Base-by-base conservation (phyloP, 2,888 invertebrate genomes). In the Drosophila aldrichi region DNA sequence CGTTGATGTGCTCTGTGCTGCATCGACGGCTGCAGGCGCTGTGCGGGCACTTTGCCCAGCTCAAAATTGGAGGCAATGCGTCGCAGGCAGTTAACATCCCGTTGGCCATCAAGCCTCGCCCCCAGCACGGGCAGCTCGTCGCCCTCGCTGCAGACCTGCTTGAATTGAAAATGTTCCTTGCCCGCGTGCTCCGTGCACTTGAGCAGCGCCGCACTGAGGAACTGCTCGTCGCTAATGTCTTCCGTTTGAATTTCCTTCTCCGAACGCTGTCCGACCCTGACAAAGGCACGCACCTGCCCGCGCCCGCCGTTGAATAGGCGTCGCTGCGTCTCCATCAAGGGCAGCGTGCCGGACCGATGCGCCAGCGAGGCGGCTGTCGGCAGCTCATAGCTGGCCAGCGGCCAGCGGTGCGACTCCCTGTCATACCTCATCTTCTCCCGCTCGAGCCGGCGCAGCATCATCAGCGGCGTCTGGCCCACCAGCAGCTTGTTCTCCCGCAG, bases 161-260 rank as follows among this genome's bases (percentile, higher is more conserved):
- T n/a, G 22, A 65, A 44, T 29, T 25, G 48, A 0, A 9, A 10
- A 3, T 54, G 18, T 22, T 36, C 20, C 49, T 32, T 49, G 8
- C 64, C 54, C 1, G 44, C 49, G 1, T 66, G 65, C 16, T 68
- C 69, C 7, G 61, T 29, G 40, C 84, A 79, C 36, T 83, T 83
- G 40, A 74, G 76, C 44, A 86, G 65, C 2, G 77, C 81, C 25
- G 77, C 73, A 51, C 57, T 83, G 2, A 81, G 74, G 48, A 79
- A 86, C 54, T 77, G 73, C 56, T 85, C 70, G 7, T 82, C 82
- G 51, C 65, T 62, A 1, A 81, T 83, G 29, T 83, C 83, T 57
- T 83, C 81, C 18, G 83, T 83, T 61, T 84, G 86, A 12, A 79
- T 70, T 46, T 83, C 63, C 34, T 83, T 83, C 63, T 83, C 86